Evolutionary conservation across 2,113 vertebrate species (phyloP).

Genomic region (Prietella phreatophila): DNA sequence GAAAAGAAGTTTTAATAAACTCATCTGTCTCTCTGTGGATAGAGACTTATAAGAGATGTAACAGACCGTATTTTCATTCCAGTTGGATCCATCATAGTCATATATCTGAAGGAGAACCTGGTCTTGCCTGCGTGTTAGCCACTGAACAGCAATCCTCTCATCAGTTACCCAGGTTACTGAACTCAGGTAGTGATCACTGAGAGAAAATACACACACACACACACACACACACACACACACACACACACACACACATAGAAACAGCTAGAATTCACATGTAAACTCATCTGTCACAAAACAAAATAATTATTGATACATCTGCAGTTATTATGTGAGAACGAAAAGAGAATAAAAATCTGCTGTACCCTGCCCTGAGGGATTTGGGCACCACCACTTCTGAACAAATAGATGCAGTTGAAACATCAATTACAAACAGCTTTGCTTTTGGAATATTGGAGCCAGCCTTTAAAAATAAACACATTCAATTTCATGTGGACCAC

Average conservation of each 20-base stretch:
- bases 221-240: slow-evolving; percentile 37
- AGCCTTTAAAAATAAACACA: slow-evolving; percentile 72
- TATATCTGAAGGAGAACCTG: slow-evolving; percentile 85
- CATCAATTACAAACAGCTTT: slow-evolving; percentile 83
- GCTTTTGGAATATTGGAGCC: slow-evolving; percentile 83
- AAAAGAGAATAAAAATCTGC: not conserved
- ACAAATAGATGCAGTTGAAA: slow-evolving; percentile 63
- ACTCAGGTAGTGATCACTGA: slow-evolving; percentile 90
- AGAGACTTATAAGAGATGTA: not conserved
- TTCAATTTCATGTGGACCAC: not conserved
- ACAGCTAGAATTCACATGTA: not conserved
- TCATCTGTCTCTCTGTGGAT: not conserved
- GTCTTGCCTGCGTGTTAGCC: slow-evolving; percentile 89
- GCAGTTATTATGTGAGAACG: not conserved
- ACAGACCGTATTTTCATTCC: slow-evolving; percentile 83
- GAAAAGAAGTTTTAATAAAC: not conserved
- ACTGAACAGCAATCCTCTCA: slow-evolving; percentile 84
- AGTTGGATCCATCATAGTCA: slow-evolving; percentile 78
- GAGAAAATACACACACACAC: slow-evolving; percentile 48
- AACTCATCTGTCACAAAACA: not conserved
- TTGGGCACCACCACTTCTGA: slow-evolving; percentile 78
- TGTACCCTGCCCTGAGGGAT: slow-evolving; percentile 79
- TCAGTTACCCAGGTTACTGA: slow-evolving; percentile 92
- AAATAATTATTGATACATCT: not conserved
- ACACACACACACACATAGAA: slow-evolving; percentile 57